These are phyloP conservation scores for Megalops atlanticus DNA, from an alignment of 2,113 vertebrate genomes.

Conservation along the genomic window DNA sequence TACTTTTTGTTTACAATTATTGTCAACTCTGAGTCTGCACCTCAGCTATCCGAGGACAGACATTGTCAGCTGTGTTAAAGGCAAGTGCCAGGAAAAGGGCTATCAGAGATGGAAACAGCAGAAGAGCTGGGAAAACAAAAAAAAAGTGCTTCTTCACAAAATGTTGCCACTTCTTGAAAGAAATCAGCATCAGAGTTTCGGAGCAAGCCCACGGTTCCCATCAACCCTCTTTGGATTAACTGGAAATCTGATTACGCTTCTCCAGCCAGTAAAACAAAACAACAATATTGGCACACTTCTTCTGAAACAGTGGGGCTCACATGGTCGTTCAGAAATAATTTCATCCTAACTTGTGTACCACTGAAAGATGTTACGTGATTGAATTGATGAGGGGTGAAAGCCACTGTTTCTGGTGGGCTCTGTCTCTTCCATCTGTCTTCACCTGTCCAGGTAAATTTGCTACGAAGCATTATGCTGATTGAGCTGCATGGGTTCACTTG, in stretches of 20 bases:
- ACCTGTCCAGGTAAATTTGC: background rate
- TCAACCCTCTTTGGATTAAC: background rate
- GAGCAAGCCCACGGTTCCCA: too few species aligned
- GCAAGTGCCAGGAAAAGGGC: background rate
- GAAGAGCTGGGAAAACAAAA: background rate
- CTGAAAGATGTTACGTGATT: background rate
- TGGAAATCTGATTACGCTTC: background rate
- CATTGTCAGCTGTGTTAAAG: background rate
- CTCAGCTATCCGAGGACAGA: background rate
- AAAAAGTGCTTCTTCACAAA: background rate
- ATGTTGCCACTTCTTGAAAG: background rate
- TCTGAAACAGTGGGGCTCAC: conserved; percentile 10
- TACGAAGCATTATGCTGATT: conserved; percentile 21
- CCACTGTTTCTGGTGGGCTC: conserved; percentile 13
- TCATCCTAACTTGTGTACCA: background rate
- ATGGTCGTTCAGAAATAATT: background rate
- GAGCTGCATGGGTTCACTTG: conserved; percentile 59
- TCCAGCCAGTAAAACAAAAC: background rate
- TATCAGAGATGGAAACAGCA: background rate
- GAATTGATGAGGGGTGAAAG: background rate
- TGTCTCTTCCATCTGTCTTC: background rate
- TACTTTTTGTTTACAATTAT: background rate
- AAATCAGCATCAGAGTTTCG: background rate
- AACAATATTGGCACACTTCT: background rate
- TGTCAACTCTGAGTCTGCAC: background rate